Conservation (phyloP, 1,140 invertebrate genomes). For the Coenobita brevimanus region DNA sequence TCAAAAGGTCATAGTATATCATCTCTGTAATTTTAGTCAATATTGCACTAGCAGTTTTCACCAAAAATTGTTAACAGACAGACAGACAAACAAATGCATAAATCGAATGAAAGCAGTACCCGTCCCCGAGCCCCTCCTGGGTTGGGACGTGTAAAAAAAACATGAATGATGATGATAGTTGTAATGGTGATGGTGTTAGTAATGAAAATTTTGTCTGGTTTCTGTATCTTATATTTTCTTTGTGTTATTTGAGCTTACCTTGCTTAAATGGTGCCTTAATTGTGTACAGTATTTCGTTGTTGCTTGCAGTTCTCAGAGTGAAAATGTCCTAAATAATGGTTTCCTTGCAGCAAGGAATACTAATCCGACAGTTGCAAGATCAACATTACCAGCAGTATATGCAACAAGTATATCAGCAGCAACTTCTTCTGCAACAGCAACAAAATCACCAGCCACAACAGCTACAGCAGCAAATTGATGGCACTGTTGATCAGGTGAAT, state of each 20-base stretch:
- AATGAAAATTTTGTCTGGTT: too few relatives aligned
- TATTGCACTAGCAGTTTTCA: too few relatives aligned
- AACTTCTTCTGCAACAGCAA: slow-evolving; percentile 72
- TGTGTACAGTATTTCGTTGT: slow-evolving; percentile 1
- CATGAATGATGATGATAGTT: too few relatives aligned
- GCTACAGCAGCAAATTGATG: not conserved
- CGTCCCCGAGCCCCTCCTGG: too few relatives aligned
- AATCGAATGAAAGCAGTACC: too few relatives aligned
- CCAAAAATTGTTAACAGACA: too few relatives aligned
- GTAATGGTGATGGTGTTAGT: too few relatives aligned
- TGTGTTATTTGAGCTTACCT: not conserved
- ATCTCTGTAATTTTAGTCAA: too few relatives aligned
- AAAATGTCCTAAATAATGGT: not conserved
- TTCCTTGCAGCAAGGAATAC: slow-evolving; percentile 84
- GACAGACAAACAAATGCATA: too few relatives aligned
- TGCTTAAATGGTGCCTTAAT: not conserved
- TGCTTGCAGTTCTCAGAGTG: slow-evolving; percentile 24
- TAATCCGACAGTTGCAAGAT: slow-evolving; percentile 95
- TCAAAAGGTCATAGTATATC: too few relatives aligned
- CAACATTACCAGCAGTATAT: slow-evolving; percentile 99
- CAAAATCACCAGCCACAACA: slow-evolving; percentile 52
- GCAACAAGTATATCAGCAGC: slow-evolving; percentile 85
- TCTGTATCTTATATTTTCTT: not conserved
- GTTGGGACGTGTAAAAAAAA: too few relatives aligned
- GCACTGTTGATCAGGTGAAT: not conserved